Conservation (phyloP, 2,888 invertebrate genomes). For the Noctua fimbriata region DNA sequence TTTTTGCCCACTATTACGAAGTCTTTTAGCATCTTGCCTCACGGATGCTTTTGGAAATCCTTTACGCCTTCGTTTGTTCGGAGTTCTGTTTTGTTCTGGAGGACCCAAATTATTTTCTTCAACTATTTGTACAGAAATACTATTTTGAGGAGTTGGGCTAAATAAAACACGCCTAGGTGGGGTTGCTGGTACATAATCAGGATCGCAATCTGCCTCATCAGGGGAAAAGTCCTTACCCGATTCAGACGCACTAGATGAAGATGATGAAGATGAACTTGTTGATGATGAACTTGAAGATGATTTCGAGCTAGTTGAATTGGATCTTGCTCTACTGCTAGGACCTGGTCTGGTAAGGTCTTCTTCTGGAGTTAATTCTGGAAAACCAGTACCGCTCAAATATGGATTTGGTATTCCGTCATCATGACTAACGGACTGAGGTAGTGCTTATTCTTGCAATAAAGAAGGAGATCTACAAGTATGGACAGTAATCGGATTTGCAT, state of each 20-base stretch:
- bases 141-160: slow-evolving; percentile 36
- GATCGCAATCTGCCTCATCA: slow-evolving; percentile 29
- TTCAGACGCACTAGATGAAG: slow-evolving; percentile 37
- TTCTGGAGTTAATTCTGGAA: slow-evolving; percentile 38
- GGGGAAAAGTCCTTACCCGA: no score
- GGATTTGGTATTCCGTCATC: slow-evolving; percentile 29
- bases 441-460: slow-evolving; percentile 46
- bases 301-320: slow-evolving; percentile 39
- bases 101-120: slow-evolving; percentile 25
- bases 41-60: neutral
- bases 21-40: neutral
- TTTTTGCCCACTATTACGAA: neutral
- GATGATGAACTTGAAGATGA: slow-evolving; percentile 49
- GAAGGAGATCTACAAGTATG: slow-evolving; percentile 48
- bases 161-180: slow-evolving; percentile 43
- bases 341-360: slow-evolving; percentile 17
- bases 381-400: slow-evolving; percentile 39
- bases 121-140: slow-evolving; percentile 12
- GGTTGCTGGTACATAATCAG: slow-evolving; percentile 37
- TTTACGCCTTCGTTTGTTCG: slow-evolving; percentile 9
- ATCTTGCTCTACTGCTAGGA: slow-evolving; percentile 47
- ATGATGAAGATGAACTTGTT: slow-evolving; percentile 36
- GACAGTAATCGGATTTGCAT: slow-evolving; percentile 30
- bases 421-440: slow-evolving; percentile 37
- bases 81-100: slow-evolving; percentile 25